Evolutionary conservation across 1,140 invertebrate species (phyloP), one percentile per base, ranked within the genome.

Genomic region (Pissodes strobi): DNA sequence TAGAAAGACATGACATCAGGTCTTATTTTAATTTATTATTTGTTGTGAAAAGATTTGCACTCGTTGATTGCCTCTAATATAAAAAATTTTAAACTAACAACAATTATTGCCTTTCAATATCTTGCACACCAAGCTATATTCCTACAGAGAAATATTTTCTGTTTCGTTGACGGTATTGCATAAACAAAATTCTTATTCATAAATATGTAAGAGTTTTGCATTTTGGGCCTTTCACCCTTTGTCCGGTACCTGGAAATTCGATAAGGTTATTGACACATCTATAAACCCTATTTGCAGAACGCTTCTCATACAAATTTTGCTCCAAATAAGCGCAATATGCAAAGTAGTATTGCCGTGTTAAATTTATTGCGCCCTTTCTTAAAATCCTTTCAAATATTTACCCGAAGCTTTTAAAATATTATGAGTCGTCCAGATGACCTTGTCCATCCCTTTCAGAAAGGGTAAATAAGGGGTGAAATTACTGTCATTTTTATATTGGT

Each of bases 251-350:
- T 5, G 9, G 25, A 27, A 27, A 27, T 27, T 3, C 25, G 25
- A 18, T 21, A 21, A 12, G 15, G 15, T 12, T 2, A 45, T 45
- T 45, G 15, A 45, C 41, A 45, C 41, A 15, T 19, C 49, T 37
- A 52, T 37, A 37, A 52, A 27, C 25, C 49, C 30, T 52, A 37
- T 52, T 37, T 1, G 17, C 49, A 37, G 17, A 3, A 23, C 17
- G 18, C 4, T 37, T 15, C 1, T 37, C 10, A 45, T 45, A 45
- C 15, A 34, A 27, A 52, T 52, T 27, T 19, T 52, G 49, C 49
- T 52, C 49, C 25, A 52, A 52, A 52, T 52, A 34, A 10, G 34
- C 30, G 49, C 37, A 52, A 52, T 52, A 52, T 52, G 49, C 49
- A 52, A 52, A 52, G 18, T 17, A 49, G 46, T 22, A 30, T 10